Percentiles rank a stretch among this genome's conserved stretches.
phyloP scores from a whole-genome alignment of 2,888 invertebrate species.

The Julus scanicus region DNA sequence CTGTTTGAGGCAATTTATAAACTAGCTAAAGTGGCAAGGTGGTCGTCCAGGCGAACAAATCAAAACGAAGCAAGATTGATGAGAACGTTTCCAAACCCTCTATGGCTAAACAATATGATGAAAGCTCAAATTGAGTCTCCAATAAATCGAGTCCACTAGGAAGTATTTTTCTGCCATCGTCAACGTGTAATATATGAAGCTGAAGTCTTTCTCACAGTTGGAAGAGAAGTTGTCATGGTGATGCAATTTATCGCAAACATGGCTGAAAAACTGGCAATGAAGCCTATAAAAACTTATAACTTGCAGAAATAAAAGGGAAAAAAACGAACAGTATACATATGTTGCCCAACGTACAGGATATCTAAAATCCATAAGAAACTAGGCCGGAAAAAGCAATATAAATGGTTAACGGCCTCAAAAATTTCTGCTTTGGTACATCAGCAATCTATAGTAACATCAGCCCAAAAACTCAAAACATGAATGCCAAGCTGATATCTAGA shows the following conservation, averaged over 20 bases:
- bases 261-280: conserved; percentile 30
- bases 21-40: neutral
- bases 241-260: conserved; percentile 17
- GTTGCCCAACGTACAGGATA: neutral
- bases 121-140: conserved; percentile 22
- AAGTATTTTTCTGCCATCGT: conserved; percentile 31
- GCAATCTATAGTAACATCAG: neutral
- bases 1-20: conserved; percentile 10
- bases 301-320: conserved; percentile 10
- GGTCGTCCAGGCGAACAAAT: conserved; percentile 20
- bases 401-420: neutral
- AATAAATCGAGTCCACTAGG: conserved; percentile 39
- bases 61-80: conserved; percentile 17
- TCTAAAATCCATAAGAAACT: neutral
- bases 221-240: conserved; percentile 14
- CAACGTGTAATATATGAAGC: conserved; percentile 1
- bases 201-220: neutral
- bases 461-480: neutral
- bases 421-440: neutral
- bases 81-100: neutral
- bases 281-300: conserved; percentile 14
- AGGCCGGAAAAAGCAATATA: neutral
- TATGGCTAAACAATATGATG: conserved; percentile 30
- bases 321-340: neutral
- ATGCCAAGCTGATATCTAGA: no score